Conservation (phyloP, 2,113 vertebrate species). For the Tiliqua scincoides region DNA sequence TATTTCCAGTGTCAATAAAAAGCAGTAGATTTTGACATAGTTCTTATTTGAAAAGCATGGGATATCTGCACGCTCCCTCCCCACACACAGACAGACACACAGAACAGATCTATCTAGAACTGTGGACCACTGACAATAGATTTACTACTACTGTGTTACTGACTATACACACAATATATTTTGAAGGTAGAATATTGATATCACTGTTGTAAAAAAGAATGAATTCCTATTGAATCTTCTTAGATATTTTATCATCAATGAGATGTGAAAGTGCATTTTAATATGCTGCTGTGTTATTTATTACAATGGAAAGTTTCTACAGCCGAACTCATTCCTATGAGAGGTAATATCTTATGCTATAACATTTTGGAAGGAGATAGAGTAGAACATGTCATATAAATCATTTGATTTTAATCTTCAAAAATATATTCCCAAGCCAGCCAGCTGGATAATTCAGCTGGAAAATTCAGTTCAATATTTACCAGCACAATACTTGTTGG, state of each 20-base stretch:
- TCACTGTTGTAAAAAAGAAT: slow-evolving; percentile 10
- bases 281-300: background rate
- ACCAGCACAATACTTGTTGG: background rate
- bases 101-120: background rate
- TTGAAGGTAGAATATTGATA: background rate
- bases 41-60: background rate
- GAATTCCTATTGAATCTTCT: slow-evolving; percentile 7
- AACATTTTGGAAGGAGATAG: slow-evolving; percentile 5
- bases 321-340: background rate
- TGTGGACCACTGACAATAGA: background rate
- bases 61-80: background rate
- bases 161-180: background rate
- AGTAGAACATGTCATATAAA: background rate
- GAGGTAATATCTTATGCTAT: background rate
- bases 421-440: slow-evolving; percentile 7
- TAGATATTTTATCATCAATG: background rate
- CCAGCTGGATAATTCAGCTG: background rate
- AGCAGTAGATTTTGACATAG: background rate
- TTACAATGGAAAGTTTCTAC: background rate
- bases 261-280: background rate
- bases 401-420: rapidly evolving
- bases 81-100: background rate
- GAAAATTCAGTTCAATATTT: background rate
- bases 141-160: background rate
- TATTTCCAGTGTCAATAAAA: background rate